Base-by-base conservation (phyloP, 1,140 invertebrate species). In the Campoletis sonorensis region DNA sequence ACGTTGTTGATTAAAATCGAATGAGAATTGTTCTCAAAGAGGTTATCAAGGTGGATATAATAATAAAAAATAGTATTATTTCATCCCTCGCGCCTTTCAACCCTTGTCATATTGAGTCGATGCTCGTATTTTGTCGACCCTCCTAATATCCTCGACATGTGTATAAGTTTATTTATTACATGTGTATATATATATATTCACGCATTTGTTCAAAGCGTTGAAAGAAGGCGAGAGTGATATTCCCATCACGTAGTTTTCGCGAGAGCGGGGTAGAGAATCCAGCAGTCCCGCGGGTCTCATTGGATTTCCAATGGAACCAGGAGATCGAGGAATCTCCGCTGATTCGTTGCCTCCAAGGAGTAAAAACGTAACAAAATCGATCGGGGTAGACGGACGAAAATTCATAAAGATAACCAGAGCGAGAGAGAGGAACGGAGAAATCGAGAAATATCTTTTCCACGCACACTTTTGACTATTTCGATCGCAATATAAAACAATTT, bases 311-410 rank as follows among this genome's bases (percentile, higher is more conserved):
- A 58, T 58, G 18, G 54, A 58, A 23, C 4, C 18, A n/a, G 18
- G 54, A 58, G 21, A 58, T n/a, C 54, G 54, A 58, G 54, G 54
- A 58, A 58, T 58, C 54, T 58, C 54, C 54, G 54, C 54, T 58
- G 54, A 58, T 58, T 58, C 54, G 54, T 18, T 58, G 5, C 21
- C 54, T 58, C 54, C 54, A n/a, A 58, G 54, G 54, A 23, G 54
- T n/a, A 18, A 58, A 58, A 58, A 23, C 54, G 54, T 58, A 23
- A n/a, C 18, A n/a, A 18, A 58, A 58, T 58, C 54, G 54, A 58
- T 58, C 21, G 0, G 30, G 40, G 5, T 37, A 15, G 23, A 37
- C 10, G 18, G 27, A 75, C n/a, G 54, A 58, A 58, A 18, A 23
- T 58, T n/a, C 54, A 18, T 7, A 10, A 58, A 58, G 21, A 58